A percentile compares a stretch with the other conserved stretches of the same genome.
These are phyloP conservation scores for Epinephelus malabaricus DNA, from an alignment of 2,797 vertebrate species.

Conservation along the genomic window DNA sequence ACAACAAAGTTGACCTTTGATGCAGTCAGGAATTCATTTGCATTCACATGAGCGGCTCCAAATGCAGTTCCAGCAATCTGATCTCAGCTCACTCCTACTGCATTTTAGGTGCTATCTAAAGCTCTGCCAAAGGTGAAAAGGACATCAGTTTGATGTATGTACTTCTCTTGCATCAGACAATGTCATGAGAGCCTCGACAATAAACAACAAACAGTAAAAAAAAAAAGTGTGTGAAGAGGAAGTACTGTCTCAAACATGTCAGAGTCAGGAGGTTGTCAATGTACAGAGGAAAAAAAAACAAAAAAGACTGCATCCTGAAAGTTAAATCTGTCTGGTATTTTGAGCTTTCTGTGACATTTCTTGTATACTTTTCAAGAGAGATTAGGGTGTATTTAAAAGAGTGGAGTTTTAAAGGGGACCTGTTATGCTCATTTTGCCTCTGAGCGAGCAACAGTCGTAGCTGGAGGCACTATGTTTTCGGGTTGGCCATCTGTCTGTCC, in stretches of 20 bases:
- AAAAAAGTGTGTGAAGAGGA: constrained; percentile 2
- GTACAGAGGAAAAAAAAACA: background rate
- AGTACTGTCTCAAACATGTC: background rate
- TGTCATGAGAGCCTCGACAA: constrained; percentile 1
- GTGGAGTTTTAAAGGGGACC: background rate
- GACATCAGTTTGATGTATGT: constrained; percentile 3
- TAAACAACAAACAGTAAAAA: constrained; percentile 13
- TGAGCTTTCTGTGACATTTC: background rate
- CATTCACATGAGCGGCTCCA: constrained; percentile 6
- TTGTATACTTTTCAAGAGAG: background rate
- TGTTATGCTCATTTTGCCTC: too few relatives aligned
- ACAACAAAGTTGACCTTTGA: constrained; percentile 26
- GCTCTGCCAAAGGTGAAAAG: background rate
- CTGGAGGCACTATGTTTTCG: too few relatives aligned
- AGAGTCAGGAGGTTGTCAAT: background rate
- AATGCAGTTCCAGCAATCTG: constrained; percentile 18
- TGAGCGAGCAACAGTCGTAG: too few relatives aligned
- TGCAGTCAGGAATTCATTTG: constrained; percentile 19
- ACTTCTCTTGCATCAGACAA: constrained; percentile 14
- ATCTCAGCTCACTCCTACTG: background rate
- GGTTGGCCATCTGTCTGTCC: too few relatives aligned
- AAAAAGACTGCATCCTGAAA: background rate
- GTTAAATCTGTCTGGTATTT: constrained; percentile 10
- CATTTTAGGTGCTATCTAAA: background rate
- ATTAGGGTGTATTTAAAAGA: background rate